Percentiles rank a stretch among this genome's conserved stretches.
Conservation (phyloP, 37 sponge, comb jelly and placozoan genomes). For the Beroe forskalii region DNA sequence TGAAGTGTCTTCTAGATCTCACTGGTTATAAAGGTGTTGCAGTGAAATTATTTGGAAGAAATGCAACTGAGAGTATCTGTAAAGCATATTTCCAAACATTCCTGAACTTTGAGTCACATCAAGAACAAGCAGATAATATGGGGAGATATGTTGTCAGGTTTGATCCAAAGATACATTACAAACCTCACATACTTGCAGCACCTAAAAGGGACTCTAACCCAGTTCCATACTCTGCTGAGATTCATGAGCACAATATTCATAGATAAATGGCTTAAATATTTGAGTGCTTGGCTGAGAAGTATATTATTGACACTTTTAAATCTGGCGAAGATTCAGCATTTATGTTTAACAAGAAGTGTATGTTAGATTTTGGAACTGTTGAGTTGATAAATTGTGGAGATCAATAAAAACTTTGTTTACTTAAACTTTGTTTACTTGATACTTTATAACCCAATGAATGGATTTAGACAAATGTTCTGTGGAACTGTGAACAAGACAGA, state of each 20-base stretch:
- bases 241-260: constrained; percentile 41
- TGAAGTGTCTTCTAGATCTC: constrained; percentile 29
- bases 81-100: constrained; percentile 45
- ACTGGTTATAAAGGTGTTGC: constrained; percentile 47
- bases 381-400: no score
- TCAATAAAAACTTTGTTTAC: no score
- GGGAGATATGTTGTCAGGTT: constrained; percentile 41
- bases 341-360: no score
- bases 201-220: neutral
- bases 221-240: constrained; percentile 29
- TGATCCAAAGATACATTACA: constrained; percentile 12
- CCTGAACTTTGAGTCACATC: constrained; percentile 18
- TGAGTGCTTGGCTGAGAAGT: no score
- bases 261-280: no score
- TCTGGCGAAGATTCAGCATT: no score
- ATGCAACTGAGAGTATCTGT: neutral
- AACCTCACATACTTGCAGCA: neutral
- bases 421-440: no score
- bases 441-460: no score
- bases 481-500: no score
- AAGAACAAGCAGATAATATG: constrained; percentile 35
- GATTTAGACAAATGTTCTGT: no score
- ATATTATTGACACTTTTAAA: no score
- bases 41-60: constrained; percentile 39
- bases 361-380: no score